Conservation (phyloP, 2,888 invertebrate species). For the Drosophila hawaiiensis region DNA sequence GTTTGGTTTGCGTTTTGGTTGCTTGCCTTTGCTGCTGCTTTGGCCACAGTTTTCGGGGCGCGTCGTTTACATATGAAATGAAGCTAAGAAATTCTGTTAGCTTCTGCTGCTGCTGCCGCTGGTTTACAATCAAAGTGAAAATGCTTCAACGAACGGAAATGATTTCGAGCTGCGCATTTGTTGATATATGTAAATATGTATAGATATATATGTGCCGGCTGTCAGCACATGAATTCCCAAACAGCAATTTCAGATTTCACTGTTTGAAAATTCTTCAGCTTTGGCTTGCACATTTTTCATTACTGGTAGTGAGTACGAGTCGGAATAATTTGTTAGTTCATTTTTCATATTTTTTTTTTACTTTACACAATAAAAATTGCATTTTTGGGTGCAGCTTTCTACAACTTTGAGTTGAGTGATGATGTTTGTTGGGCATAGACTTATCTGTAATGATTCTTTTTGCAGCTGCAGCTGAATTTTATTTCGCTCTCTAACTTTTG, state of each 20-base stretch:
- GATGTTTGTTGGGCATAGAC: conserved; percentile 26
- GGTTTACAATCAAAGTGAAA: conserved; percentile 58
- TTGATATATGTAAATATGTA: conserved; percentile 31
- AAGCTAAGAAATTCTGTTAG: conserved; percentile 54
- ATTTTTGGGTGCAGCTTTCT: conserved; percentile 61
- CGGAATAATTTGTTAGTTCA: conserved; percentile 47
- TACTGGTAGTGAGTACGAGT: conserved; percentile 16
- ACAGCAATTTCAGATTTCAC: conserved; percentile 52
- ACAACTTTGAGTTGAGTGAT: conserved; percentile 45
- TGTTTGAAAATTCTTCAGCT: conserved; percentile 59
- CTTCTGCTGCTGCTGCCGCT: conserved; percentile 7
- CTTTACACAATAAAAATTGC: conserved; percentile 47
- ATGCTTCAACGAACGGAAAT: conserved; percentile 53
- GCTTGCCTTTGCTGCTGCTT: conserved; percentile 1
- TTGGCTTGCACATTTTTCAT: conserved; percentile 57
- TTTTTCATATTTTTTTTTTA: conserved; percentile 41
- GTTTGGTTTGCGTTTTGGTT: conserved; percentile 1
- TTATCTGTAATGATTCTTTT: conserved; percentile 43
- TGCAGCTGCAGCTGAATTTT: conserved; percentile 39
- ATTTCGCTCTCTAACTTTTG: conserved; percentile 15
- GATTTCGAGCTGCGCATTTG: conserved; percentile 42
- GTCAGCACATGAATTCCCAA: conserved; percentile 56
- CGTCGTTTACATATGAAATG: conserved; percentile 58
- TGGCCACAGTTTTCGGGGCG: conserved; percentile 24
- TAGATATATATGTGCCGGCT: conserved; percentile 29